Base-by-base conservation (phyloP, 2,888 invertebrate genomes). In the Epinotia ramella region DNA sequence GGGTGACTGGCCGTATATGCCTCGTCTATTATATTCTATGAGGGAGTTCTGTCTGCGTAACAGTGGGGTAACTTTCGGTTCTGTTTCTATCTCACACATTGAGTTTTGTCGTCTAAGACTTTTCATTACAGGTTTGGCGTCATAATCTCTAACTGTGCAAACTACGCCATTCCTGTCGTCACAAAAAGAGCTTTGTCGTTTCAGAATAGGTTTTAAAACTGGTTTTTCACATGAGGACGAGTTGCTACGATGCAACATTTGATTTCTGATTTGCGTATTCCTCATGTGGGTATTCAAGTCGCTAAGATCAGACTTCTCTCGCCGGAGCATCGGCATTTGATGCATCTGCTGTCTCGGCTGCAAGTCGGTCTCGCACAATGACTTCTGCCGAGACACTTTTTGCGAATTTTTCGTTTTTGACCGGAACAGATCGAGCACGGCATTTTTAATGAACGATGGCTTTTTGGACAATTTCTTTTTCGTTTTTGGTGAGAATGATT, bases 401-500 rank as follows among this genome's bases (percentile, higher is more conserved):
- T 92, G 92, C 12, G 93, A 89, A 77, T 80, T 88, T 91, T 94
- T 94, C 82, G 94, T 89, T 93, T 94, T 95, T 84, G 94, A 94
- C 78, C 95, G 93, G 88, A 95, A 95, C 78, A 95, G 83, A 84
- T 95, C 95, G 81, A 95, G 91, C 74, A 95, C 94, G 76, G 95
- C 94, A 85, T 94, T 95, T 89, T 94, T 94, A 79, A 95, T 94
- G 86, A 95, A 95, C 80, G 95, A 95, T 73, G 95, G 94, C 84
- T 94, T 95, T 94, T 94, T 95, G 65, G 94, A 94, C 70, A 95
- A 88, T 94, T 95, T 95, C 94, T 95, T 95, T 93, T 94, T 94
- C 86, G 94, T 94, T 93, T 95, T 95, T 87, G 94, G 94, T 77
- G 95, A 94, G 86, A 93, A 91, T 79, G 93, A 90, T 84, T 94